Base-by-base conservation (phyloP, 2,113 vertebrate species). In the human (Homo sapiens) region DNA sequence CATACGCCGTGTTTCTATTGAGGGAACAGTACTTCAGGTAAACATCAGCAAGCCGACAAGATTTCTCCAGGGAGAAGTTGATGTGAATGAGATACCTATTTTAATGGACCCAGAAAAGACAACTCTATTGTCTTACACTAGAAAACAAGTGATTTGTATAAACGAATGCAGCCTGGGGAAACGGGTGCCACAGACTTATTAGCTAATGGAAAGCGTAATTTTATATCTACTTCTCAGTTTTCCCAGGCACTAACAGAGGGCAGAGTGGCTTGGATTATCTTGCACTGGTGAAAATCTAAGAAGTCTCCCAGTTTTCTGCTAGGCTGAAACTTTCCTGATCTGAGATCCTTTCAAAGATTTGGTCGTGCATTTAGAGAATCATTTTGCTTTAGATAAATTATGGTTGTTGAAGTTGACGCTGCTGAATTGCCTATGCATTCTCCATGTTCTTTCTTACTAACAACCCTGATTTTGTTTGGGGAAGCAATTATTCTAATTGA, bases 91-190 rank as follows among this genome's bases (percentile, higher is more conserved):
- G 72, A 57, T 14, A 10, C 78, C 45, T 84, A 27, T 35, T 64
- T 73, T 70, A 32, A 61, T 52, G 55, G 95, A 81, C 92, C 92
- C 64, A 27, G 61, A 76, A 83, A 92, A 61, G 43, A 97, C 43
- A 7, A 16, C 12, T 13, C 45, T 11, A 8, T 80, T 25, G 16
- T 85, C 68, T 89, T 43, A 1, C 86, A 2, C 55, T 30, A 52
- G 81, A 50, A 57, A 82, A 50, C 45, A 38, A 35, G n/a, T 35
- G 43, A 30, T 59, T 38, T 61, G 25, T 52, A 45, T 81, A 66
- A 92, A 50, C 27, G 55, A 38, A 52, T 1, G 4, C 35, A 8
- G 35, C 30, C 38, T 3, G 38, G 57, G 50, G 73, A 86, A 55
- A 61, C 11, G 45, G 83, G 27, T 6, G 6, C 43, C 6, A 25